These are phyloP conservation scores for Drosophila quasianomalipes DNA, from an alignment of 2,888 invertebrate genomes.

Conservation along the genomic window DNA sequence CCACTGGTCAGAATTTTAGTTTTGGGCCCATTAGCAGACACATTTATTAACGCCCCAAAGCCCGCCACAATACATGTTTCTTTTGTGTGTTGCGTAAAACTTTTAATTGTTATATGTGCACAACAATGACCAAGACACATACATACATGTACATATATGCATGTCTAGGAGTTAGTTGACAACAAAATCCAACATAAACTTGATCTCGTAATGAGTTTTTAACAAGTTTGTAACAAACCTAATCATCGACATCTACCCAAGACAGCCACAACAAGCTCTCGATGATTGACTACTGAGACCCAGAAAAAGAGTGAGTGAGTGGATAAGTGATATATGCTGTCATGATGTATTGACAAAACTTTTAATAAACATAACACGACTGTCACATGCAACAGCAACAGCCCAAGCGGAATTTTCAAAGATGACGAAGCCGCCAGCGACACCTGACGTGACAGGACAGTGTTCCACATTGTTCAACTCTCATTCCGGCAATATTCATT, in stretches of 20 bases:
- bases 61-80: conserved; percentile 37
- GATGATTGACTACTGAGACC: conserved; percentile 44
- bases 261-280: conserved; percentile 10
- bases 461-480: conserved; percentile 11
- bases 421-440: conserved; percentile 41
- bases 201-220: conserved; percentile 67
- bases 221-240: conserved; percentile 64
- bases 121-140: conserved; percentile 22
- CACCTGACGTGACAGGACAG: conserved; percentile 56
- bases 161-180: conserved; percentile 1
- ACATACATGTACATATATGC: conserved; percentile 6
- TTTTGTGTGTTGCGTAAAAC: conserved; percentile 39
- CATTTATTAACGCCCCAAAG: conserved; percentile 47
- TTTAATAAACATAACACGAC: conserved; percentile 78
- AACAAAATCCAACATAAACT: conserved; percentile 30
- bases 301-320: background rate
- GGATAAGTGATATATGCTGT: conserved; percentile 40
- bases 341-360: conserved; percentile 61
- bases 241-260: conserved; percentile 40
- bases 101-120: conserved; percentile 69
- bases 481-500: conserved; percentile 5
- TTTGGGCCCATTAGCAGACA: conserved; percentile 51
- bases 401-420: conserved; percentile 18
- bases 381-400: conserved; percentile 74
- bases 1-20: conserved; percentile 15